These are phyloP conservation scores for Coluber constrictor DNA, from an alignment of 2,797 vertebrate species.

Conservation along the genomic window DNA sequence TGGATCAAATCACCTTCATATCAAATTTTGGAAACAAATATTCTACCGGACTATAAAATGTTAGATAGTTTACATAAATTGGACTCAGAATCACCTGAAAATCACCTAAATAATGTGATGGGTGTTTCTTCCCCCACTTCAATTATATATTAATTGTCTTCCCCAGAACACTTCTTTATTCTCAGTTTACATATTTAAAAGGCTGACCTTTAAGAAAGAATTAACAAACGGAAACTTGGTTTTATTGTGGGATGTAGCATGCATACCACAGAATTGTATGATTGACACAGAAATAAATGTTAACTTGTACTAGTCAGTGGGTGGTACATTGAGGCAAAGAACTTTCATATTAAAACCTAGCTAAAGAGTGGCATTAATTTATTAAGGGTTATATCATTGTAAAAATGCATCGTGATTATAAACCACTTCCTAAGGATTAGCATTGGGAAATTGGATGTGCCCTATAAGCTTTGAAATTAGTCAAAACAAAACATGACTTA, in stretches of 20 bases:
- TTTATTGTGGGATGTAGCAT: conserved; percentile 55
- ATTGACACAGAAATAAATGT: conserved; percentile 67
- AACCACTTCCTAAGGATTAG: conserved; percentile 52
- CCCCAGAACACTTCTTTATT: conserved; percentile 43
- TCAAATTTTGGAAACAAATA: not conserved
- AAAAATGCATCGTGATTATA: conserved; percentile 68
- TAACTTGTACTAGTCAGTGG: conserved; percentile 57
- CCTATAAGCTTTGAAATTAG: conserved; percentile 64
- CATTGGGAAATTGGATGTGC: conserved; percentile 66
- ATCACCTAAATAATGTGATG: not conserved
- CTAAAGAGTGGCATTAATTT: conserved; percentile 68
- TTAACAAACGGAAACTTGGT: conserved; percentile 37
- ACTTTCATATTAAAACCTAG: conserved; percentile 69
- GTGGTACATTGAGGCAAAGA: conserved; percentile 61
- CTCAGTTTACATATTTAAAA: conserved; percentile 50
- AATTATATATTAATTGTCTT: conserved; percentile 35
- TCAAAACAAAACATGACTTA: conserved; percentile 66
- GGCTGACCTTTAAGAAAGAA: conserved; percentile 9
- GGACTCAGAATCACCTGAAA: not conserved
- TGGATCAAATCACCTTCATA: not conserved
- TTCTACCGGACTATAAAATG: not conserved
- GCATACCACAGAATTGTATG: conserved; percentile 31
- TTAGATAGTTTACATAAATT: not conserved
- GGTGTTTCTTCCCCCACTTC: conserved; percentile 10
- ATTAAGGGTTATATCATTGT: conserved; percentile 70